Percentiles rank a stretch among this genome's conserved stretches.
Evolutionary conservation across 2,888 invertebrate genomes (phyloP).

Genomic region (Exocentrus adspersus): DNA sequence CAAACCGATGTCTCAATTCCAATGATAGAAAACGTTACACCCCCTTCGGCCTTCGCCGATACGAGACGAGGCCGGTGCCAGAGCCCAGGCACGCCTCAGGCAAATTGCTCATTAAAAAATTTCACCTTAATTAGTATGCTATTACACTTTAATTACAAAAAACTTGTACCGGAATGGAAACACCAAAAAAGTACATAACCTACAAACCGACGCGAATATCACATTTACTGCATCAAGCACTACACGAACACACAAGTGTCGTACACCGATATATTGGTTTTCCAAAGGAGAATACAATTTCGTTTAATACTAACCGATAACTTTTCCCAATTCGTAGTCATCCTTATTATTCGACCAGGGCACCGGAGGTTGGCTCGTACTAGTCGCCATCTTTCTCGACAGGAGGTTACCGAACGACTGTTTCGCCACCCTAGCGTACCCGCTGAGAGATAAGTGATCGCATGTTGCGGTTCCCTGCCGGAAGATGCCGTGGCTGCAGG

Average conservation of each 20-base stretch:
- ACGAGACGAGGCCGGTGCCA: not conserved
- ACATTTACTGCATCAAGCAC: constrained; percentile 23
- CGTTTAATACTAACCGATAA: constrained; percentile 79
- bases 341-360: constrained; percentile 92
- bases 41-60: not conserved
- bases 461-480: constrained; percentile 68
- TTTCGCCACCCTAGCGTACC: constrained; percentile 61
- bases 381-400: constrained; percentile 71
- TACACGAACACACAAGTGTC: constrained; percentile 26
- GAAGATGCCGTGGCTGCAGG: constrained; percentile 71
- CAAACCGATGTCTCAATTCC: constrained; percentile 43
- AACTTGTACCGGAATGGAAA: constrained; percentile 56
- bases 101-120: constrained; percentile 5
- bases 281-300: constrained; percentile 38
- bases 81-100: not conserved
- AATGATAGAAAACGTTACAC: constrained; percentile 5
- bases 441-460: constrained; percentile 62
- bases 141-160: constrained; percentile 36
- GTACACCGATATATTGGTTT: constrained; percentile 36
- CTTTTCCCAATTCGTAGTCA: constrained; percentile 92
- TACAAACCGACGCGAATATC: constrained; percentile 41
- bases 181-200: constrained; percentile 60
- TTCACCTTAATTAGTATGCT: constrained; percentile 29
- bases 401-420: constrained; percentile 66
- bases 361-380: constrained; percentile 64